Conservation (phyloP, 1,140 invertebrate genomes). For the Rhyacophila brunnea region DNA sequence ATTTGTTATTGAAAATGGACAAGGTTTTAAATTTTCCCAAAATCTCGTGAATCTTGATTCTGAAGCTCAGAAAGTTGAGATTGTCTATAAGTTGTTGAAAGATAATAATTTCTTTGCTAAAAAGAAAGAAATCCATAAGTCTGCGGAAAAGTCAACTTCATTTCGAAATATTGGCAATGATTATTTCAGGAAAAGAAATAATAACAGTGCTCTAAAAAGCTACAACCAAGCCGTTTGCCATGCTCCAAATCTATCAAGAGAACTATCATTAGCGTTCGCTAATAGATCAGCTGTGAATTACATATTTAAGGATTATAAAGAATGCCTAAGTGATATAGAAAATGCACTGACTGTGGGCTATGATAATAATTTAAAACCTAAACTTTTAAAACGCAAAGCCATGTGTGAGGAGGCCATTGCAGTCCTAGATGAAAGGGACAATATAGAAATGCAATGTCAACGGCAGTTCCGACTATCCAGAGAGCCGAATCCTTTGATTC, state of each 20-base stretch:
- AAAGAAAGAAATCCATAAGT: conserved; percentile 38
- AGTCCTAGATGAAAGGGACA: conserved; percentile 28
- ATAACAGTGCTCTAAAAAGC: too few species aligned
- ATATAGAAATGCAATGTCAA: conserved; percentile 35
- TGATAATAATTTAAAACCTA: conserved; percentile 54
- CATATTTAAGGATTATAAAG: conserved; percentile 60
- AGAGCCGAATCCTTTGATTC: conserved; percentile 51
- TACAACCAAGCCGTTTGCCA: conserved; percentile 64
- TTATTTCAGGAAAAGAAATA: conserved; percentile 40
- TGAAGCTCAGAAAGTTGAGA: too few species aligned
- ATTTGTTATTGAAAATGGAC: conserved; percentile 39
- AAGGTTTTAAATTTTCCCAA: conserved; percentile 41
- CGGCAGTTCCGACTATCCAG: conserved; percentile 45
- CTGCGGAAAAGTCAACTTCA: not conserved
- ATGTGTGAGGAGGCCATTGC: too few species aligned
- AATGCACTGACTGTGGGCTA: conserved; percentile 52
- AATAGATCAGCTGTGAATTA: conserved; percentile 74
- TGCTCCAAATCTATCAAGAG: conserved; percentile 55
- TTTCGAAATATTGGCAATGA: conserved; percentile 18
- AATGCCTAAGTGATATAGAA: conserved; percentile 61
- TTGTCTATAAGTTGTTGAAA: conserved; percentile 41
- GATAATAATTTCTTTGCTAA: conserved; percentile 41
- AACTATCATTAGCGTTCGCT: conserved; percentile 64
- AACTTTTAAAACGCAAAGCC: conserved; percentile 53
- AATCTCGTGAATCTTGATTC: conserved; percentile 37